A percentile compares a stretch with the other conserved stretches of the same genome.
Evolutionary conservation across 2,113 vertebrate genomes (phyloP).

Genomic region (Corythornis madagascariensis): DNA sequence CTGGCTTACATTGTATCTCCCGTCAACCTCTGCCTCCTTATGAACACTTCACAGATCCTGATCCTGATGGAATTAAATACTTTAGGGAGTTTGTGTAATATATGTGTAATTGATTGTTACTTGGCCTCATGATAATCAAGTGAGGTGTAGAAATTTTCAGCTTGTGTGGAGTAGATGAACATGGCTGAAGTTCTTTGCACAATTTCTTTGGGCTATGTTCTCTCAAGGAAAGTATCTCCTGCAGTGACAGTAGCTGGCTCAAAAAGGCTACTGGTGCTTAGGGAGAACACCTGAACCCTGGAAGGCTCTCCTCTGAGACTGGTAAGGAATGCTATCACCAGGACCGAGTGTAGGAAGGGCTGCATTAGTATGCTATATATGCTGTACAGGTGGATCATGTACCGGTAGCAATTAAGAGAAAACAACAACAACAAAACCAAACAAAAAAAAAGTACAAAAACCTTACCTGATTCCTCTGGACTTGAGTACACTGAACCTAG

Average conservation of each 20-base stretch:
- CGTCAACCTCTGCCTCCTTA: neutral
- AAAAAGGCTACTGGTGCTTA: neutral
- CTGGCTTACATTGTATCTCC: neutral
- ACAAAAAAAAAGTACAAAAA: no score
- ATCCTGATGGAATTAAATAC: neutral
- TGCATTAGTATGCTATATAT: neutral
- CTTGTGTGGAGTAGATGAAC: neutral
- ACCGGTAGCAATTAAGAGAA: neutral
- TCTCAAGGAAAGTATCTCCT: neutral
- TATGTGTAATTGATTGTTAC: neutral
- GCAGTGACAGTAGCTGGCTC: neutral
- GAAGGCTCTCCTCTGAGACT: rapidly evolving
- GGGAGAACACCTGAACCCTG: neutral
- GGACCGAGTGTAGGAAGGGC: neutral
- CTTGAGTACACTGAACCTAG: neutral
- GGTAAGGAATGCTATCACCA: neutral
- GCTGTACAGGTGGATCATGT: neutral
- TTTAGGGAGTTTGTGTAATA: neutral
- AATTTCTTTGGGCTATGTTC: neutral
- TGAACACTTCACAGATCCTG: neutral
- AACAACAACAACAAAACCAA: no score
- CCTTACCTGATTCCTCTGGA: neutral
- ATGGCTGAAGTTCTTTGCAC: neutral
- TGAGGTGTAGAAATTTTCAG: neutral
- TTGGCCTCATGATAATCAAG: neutral